These are phyloP conservation scores for Netelia melanura DNA, from an alignment of 2,888 invertebrate genomes.

Conservation along the genomic window DNA sequence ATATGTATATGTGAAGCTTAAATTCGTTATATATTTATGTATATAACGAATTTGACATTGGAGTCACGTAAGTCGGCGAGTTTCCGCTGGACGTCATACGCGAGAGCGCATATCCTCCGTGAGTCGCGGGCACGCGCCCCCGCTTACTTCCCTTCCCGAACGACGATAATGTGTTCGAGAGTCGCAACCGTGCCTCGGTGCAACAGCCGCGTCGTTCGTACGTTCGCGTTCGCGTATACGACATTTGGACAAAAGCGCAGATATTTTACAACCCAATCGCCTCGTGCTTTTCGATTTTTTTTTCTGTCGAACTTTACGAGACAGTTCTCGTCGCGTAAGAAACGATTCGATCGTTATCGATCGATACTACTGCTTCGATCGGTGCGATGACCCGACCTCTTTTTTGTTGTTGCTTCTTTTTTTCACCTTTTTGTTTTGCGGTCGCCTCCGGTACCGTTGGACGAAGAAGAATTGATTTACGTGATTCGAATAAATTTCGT, in stretches of 20 bases:
- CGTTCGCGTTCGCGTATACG: conserved; percentile 19
- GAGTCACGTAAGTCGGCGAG: conserved; percentile 76
- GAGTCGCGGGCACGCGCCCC: conserved; percentile 54
- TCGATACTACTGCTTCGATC: not conserved
- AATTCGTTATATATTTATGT: not conserved
- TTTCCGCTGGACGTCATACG: conserved; percentile 82
- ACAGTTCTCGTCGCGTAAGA: not conserved
- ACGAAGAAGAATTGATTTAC: conserved; percentile 27
- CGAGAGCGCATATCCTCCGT: conserved; percentile 75
- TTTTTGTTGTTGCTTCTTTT: not conserved
- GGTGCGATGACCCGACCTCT: not conserved
- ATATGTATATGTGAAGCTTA: too few relatives aligned
- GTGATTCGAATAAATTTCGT: conserved; percentile 42
- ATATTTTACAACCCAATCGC: not conserved
- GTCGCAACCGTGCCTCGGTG: conserved; percentile 35
- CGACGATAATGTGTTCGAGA: conserved; percentile 63
- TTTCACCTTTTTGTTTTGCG: not conserved
- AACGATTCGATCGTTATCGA: not conserved
- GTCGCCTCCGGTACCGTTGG: conserved; percentile 36
- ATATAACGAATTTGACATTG: conserved; percentile 74
- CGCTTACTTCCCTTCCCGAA: conserved; percentile 44
- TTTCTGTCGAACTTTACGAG: not conserved
- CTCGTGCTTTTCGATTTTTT: not conserved
- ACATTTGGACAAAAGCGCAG: conserved; percentile 27
- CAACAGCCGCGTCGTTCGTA: conserved; percentile 9